These are phyloP conservation scores for Hymenochirus boettgeri DNA, from an alignment of 2,113 vertebrate genomes.

Conservation along the genomic window DNA sequence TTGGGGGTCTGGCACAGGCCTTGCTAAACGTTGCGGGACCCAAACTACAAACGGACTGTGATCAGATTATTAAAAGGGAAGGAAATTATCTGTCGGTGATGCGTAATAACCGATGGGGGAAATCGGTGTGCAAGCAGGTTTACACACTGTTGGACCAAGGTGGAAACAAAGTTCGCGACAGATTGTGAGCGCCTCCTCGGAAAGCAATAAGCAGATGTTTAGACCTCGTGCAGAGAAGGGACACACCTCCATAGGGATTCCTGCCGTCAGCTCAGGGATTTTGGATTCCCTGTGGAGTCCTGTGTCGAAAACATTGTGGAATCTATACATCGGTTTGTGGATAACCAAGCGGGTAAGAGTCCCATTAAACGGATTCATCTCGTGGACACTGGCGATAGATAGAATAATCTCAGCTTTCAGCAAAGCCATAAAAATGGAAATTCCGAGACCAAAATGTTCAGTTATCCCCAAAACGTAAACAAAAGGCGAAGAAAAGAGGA, in stretches of 20 bases:
- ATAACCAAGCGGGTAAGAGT: constrained; percentile 30
- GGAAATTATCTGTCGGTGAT: constrained; percentile 50
- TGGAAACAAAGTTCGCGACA: constrained; percentile 33
- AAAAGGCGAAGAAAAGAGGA: neutral
- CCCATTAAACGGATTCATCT: constrained; percentile 68
- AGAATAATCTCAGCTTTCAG: constrained; percentile 51
- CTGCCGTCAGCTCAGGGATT: constrained; percentile 67
- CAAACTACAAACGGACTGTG: constrained; percentile 61
- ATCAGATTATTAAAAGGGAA: constrained; percentile 44
- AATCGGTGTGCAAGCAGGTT: constrained; percentile 63
- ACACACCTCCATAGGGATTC: constrained; percentile 71
- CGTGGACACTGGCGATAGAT: constrained; percentile 56
- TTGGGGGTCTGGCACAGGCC: constrained; percentile 53
- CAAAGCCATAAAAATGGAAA: constrained; percentile 46
- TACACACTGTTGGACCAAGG: constrained; percentile 70
- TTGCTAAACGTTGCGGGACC: constrained; percentile 66
- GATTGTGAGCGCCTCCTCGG: constrained; percentile 44
- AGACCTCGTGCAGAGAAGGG: constrained; percentile 44
- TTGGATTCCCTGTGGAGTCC: constrained; percentile 59
- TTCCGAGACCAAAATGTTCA: neutral
- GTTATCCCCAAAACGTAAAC: neutral
- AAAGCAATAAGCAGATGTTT: constrained; percentile 59
- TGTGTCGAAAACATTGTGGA: constrained; percentile 62
- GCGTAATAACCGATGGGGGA: constrained; percentile 57
- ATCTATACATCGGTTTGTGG: constrained; percentile 65